phyloP scores from a whole-genome alignment of 1,140 invertebrate species.

The Neodiprion lecontei region DNA sequence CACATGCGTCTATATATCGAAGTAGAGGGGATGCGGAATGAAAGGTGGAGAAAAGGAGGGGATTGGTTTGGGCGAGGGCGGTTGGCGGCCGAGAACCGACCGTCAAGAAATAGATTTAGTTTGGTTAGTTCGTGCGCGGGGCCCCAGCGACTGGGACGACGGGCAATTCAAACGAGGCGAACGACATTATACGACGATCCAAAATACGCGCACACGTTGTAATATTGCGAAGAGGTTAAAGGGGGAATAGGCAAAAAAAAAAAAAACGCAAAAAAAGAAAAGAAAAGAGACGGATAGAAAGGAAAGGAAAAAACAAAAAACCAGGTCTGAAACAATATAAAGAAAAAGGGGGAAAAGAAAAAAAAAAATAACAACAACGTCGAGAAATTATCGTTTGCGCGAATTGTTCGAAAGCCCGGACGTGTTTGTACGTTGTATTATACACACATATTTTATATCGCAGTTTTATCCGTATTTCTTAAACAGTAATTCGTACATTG shows the following conservation, averaged over 20 bases:
- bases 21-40: conserved; percentile 30
- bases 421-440: too few relatives aligned
- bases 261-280: conserved; percentile 26
- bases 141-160: conserved; percentile 59
- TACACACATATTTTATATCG: too few relatives aligned
- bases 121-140: conserved; percentile 62
- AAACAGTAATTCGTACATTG: too few relatives aligned
- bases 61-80: conserved; percentile 11
- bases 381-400: too few relatives aligned
- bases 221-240: conserved; percentile 12
- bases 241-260: not conserved
- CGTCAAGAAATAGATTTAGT: conserved; percentile 29
- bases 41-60: conserved; percentile 21
- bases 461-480: too few relatives aligned
- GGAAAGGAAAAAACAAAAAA: conserved; percentile 30
- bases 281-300: conserved; percentile 34
- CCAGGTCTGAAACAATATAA: conserved; percentile 25
- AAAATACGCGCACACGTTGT: conserved; percentile 23
- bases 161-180: conserved; percentile 17
- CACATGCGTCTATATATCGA: not conserved
- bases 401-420: too few relatives aligned
- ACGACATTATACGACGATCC: conserved; percentile 12
- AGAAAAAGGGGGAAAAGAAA: conserved; percentile 34
- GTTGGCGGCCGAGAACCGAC: conserved; percentile 24
- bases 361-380: conserved; percentile 16